phyloP scores from a whole-genome alignment of 2,888 invertebrate genomes.

The Synanthedon myopaeformis region DNA sequence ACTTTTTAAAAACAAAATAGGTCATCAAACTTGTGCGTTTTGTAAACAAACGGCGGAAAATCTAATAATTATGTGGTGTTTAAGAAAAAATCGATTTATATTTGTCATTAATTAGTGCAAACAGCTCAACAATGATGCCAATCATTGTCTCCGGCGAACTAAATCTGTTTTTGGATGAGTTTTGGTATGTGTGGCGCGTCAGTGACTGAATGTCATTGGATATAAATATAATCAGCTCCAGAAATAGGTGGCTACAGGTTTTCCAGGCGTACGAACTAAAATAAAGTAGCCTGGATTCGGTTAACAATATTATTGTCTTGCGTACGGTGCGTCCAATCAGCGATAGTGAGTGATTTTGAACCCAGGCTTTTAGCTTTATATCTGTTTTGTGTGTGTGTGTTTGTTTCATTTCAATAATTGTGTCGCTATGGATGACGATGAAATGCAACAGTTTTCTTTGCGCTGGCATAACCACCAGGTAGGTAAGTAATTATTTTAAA shows the following conservation, averaged over 20 bases:
- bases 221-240: slow-evolving; percentile 72
- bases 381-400: slow-evolving; percentile 9
- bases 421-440: slow-evolving; percentile 66
- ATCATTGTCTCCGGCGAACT: slow-evolving; percentile 55
- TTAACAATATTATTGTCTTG: slow-evolving; percentile 69
- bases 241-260: slow-evolving; percentile 72
- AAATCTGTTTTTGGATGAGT: slow-evolving; percentile 70
- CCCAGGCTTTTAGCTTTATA: slow-evolving; percentile 28
- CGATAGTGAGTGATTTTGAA: slow-evolving; percentile 31
- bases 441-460: slow-evolving; percentile 83
- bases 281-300: slow-evolving; percentile 70
- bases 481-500: slow-evolving; percentile 59
- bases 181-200: slow-evolving; percentile 68
- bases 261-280: slow-evolving; percentile 71
- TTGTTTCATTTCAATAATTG: slow-evolving; percentile 3
- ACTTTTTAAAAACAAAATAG: slow-evolving; percentile 31
- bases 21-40: slow-evolving; percentile 16
- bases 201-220: slow-evolving; percentile 68
- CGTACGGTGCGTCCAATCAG: slow-evolving; percentile 27
- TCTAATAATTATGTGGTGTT: background rate
- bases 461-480: slow-evolving; percentile 88
- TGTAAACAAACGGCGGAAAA: background rate
- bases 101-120: slow-evolving; percentile 34
- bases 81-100: background rate
- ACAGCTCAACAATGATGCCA: slow-evolving; percentile 57